Evolutionary conservation across 2,888 invertebrate genomes (phyloP), one percentile per base, ranked within the genome.

Genomic region (Sminthurides aquaticus): DNA sequence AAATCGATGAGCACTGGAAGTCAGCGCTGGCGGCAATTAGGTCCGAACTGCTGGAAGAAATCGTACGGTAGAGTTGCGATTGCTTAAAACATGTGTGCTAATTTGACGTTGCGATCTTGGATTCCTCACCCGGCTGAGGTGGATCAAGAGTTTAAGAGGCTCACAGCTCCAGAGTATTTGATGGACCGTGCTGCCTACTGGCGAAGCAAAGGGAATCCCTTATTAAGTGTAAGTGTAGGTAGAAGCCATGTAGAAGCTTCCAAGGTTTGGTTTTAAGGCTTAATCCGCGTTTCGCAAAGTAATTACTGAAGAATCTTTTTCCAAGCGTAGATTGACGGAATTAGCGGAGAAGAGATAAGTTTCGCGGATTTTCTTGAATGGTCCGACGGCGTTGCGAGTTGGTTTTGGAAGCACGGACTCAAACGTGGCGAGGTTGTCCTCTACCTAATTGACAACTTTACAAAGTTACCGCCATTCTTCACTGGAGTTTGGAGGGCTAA

Each of bases 301-400:
- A 43, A 43, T 43, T 43, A 43, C n/a, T n/a, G n/a, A n/a, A n/a
- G n/a, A n/a, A n/a, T n/a, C n/a, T n/a, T n/a, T n/a, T n/a, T n/a
- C n/a, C n/a, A n/a, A n/a, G n/a, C n/a, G n/a, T 57, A 86, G 86
- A 78, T 86, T 68, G 84, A 84, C 78, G 83, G 81, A 18, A 80
- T 83, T 66, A 85, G 85, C 2, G 84, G 81, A 22, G 81, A 84
- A 74, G 78, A 81, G 69, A 77, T 82, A 48, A 82, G 83, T n/a
- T 86, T 82, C 69, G 78, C 75, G 57, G 75, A 82, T 60, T 81
- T 87, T 69, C 71, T 69, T 24, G 61, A 67, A 2, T 65, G 67
- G 64, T 69, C 71, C 0, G 22, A 61, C 27, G 62, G 55, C 57
- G 60, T 68, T 27, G 71, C 69, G 2, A 71, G 71, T 67, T 65